Conservation (phyloP, 2,888 invertebrate species). For the Orchesellides sinensis region DNA sequence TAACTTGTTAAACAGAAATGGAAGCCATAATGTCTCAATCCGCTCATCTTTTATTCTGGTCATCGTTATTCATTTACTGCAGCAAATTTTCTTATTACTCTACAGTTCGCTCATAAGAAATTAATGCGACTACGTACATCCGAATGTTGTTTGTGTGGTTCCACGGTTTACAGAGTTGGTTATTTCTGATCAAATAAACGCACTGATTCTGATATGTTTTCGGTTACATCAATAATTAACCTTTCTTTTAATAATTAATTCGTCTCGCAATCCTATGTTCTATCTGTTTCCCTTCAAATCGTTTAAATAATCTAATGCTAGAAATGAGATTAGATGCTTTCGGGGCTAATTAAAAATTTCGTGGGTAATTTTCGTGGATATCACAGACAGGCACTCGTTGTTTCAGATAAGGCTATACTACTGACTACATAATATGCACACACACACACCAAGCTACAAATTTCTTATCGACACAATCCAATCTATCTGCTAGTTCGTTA, state of each 20-base stretch:
- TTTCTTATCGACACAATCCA: no score
- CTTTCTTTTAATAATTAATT: neutral
- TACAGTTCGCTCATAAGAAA: no score
- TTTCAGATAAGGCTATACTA: constrained; percentile 53
- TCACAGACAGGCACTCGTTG: constrained; percentile 64
- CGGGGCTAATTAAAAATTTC: neutral
- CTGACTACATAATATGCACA: no score
- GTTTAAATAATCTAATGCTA: neutral
- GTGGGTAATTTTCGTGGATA: constrained; percentile 7
- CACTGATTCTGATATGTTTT: constrained; percentile 55
- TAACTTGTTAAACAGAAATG: neutral
- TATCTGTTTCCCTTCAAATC: neutral
- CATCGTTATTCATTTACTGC: no score
- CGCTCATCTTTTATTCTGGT: no score
- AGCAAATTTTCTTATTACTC: no score
- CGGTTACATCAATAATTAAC: constrained; percentile 16
- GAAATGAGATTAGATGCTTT: neutral
- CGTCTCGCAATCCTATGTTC: neutral
- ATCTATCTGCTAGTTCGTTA: no score
- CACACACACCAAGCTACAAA: no score
- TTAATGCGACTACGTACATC: no score
- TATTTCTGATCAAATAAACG: constrained; percentile 25
- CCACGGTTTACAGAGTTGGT: no score
- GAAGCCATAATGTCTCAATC: neutral
- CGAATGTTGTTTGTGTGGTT: neutral